Evolutionary conservation across 2,888 invertebrate species (phyloP).

Genomic region (Trissonchulus latispiculum): DNA sequence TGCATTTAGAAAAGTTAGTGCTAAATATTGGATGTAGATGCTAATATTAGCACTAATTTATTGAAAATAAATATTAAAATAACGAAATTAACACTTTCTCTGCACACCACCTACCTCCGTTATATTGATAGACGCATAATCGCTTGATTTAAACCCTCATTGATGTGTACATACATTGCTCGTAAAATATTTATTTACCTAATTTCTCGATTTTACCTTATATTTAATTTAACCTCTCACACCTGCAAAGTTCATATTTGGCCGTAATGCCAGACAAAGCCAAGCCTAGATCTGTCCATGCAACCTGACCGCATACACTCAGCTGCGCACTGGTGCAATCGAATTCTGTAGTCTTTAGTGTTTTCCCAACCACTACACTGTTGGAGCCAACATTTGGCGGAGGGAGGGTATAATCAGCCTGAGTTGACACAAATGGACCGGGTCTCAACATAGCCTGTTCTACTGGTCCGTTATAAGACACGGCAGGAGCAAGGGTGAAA

Average conservation of each 20-base stretch:
- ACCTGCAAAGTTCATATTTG: constrained; percentile 16
- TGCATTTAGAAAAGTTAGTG: too few relatives aligned
- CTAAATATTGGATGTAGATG: too few relatives aligned
- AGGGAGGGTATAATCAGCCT: background rate
- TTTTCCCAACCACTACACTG: background rate
- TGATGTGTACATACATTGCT: too few relatives aligned
- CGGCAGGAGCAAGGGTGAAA: background rate
- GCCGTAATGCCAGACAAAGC: constrained; percentile 14
- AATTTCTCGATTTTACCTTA: too few relatives aligned
- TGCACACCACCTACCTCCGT: too few relatives aligned
- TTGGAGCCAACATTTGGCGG: background rate
- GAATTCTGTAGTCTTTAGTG: background rate
- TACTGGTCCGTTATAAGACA: background rate
- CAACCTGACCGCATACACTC: constrained; percentile 13
- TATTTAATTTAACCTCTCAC: background rate
- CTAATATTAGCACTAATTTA: too few relatives aligned
- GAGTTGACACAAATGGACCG: background rate
- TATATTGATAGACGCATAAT: too few relatives aligned
- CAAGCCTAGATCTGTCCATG: constrained; percentile 15
- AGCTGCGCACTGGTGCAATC: constrained; percentile 6
- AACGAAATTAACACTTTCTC: too few relatives aligned
- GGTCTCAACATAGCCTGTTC: background rate
- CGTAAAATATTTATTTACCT: too few relatives aligned
- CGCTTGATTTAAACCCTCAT: too few relatives aligned
- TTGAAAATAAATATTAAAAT: too few relatives aligned